Conservation (phyloP, 2,113 vertebrate species). For the Oophaga pumilio region DNA sequence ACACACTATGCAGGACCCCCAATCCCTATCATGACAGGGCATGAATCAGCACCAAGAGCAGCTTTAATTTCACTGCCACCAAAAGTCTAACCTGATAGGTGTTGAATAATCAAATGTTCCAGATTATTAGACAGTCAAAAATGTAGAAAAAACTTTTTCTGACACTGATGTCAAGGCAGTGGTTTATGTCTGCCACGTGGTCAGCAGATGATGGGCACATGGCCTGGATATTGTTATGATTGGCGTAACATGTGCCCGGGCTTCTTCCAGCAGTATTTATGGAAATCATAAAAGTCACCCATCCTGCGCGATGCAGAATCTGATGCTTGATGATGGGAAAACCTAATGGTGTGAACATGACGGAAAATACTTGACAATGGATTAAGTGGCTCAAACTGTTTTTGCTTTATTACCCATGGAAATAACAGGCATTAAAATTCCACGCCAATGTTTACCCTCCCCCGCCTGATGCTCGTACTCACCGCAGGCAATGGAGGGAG, state of each 20-base stretch:
- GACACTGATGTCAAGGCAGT: neutral
- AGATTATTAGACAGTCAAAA: too few species aligned
- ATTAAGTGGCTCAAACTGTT: conserved; percentile 46
- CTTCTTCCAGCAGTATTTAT: conserved; percentile 60
- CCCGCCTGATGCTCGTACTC: neutral
- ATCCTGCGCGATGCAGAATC: conserved; percentile 63
- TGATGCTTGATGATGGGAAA: conserved; percentile 35
- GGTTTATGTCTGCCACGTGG: neutral
- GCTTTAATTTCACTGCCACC: too few species aligned
- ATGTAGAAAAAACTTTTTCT: too few species aligned
- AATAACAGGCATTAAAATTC: conserved; percentile 49
- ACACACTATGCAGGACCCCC: too few species aligned
- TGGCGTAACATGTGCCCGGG: neutral
- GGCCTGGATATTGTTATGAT: neutral
- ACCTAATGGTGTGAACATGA: conserved; percentile 60
- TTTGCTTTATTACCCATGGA: conserved; percentile 44
- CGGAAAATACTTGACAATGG: conserved; percentile 60
- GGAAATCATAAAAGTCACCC: conserved; percentile 64
- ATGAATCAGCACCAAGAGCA: too few species aligned
- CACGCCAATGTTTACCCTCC: conserved; percentile 29
- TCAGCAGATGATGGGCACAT: neutral
- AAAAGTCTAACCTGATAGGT: too few species aligned
- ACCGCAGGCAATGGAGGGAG: neutral
- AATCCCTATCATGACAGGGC: too few species aligned
- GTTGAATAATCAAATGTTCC: too few species aligned